These are phyloP conservation scores for Drosophila anomalipes DNA, from an alignment of 2,888 invertebrate species.

Conservation along the genomic window DNA sequence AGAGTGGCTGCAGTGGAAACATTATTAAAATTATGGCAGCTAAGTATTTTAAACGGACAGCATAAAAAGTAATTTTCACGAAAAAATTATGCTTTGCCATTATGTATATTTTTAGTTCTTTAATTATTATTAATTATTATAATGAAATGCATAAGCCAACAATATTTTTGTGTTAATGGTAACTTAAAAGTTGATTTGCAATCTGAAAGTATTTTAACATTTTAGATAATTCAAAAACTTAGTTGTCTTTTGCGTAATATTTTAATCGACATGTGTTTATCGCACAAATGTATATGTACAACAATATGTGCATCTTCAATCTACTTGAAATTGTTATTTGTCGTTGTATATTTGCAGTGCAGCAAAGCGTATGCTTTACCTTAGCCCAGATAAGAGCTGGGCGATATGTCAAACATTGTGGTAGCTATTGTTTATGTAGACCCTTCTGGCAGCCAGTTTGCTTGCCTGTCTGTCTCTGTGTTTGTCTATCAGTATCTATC, in stretches of 20 bases:
- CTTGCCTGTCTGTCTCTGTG: neutral
- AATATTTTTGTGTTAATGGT: neutral
- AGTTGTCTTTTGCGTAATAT: constrained; percentile 20
- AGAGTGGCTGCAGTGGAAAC: neutral
- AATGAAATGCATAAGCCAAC: neutral
- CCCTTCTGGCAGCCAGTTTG: neutral
- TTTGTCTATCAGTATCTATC: neutral
- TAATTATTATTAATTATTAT: neutral
- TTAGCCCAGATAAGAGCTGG: constrained; percentile 47
- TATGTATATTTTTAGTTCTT: neutral
- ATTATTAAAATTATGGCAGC: neutral
- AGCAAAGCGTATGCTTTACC: constrained; percentile 44
- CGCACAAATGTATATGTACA: neutral
- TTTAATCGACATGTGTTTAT: constrained; percentile 10
- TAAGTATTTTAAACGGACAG: neutral
- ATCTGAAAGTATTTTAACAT: neutral
- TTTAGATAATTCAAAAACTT: neutral
- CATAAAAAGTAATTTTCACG: neutral
- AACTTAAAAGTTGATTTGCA: neutral
- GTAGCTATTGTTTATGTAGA: constrained; percentile 26
- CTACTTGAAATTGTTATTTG: constrained; percentile 19
- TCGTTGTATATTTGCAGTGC: constrained; percentile 26
- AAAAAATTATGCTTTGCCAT: neutral
- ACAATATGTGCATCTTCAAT: constrained; percentile 36
- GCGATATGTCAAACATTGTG: constrained; percentile 34